Percentiles rank a stretch among this genome's conserved stretches.
Conservation (phyloP, 23 tunicate genomes). For the Phallusia fumigata region DNA sequence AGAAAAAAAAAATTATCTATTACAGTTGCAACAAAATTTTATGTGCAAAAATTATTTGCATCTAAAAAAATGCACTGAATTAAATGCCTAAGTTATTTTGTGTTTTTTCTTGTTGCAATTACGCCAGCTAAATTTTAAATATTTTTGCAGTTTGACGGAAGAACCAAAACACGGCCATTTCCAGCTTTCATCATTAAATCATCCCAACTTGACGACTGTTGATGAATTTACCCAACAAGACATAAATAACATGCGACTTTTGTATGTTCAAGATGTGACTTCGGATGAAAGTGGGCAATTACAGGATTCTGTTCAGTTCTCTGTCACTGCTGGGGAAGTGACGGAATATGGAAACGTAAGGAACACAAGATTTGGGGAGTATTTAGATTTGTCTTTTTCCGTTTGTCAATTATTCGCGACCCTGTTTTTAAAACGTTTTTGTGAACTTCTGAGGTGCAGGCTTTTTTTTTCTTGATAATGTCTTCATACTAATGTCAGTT, state of each 20-base stretch:
- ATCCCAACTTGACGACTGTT: not conserved
- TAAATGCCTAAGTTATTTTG: too few species aligned
- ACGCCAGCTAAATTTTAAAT: too few species aligned
- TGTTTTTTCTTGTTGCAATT: too few species aligned
- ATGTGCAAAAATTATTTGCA: too few species aligned
- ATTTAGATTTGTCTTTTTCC: not conserved
- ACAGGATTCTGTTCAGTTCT: conserved; percentile 31
- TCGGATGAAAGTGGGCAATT: not conserved
- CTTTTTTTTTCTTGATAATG: too few species aligned
- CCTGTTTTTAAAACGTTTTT: not conserved
- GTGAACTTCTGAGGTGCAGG: too few species aligned
- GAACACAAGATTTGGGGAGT: not conserved
- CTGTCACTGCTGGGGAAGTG: conserved; percentile 37
- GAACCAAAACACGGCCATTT: conserved; percentile 33
- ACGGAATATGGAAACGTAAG: conserved; percentile 55
- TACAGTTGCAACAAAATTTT: too few species aligned
- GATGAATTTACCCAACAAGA: conserved; percentile 57
- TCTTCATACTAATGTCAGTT: too few species aligned
- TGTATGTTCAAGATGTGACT: conserved; percentile 44
- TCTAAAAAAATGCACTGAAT: too few species aligned
- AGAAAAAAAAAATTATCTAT: too few species aligned
- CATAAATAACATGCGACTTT: conserved; percentile 24
- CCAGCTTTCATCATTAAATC: not conserved
- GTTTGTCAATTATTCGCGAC: not conserved
- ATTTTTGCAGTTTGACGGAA: too few species aligned